A percentile compares a stretch with the other conserved stretches of the same genome.
Evolutionary conservation across 2,113 vertebrate species (phyloP).

Genomic region (Nibea coibor): DNA sequence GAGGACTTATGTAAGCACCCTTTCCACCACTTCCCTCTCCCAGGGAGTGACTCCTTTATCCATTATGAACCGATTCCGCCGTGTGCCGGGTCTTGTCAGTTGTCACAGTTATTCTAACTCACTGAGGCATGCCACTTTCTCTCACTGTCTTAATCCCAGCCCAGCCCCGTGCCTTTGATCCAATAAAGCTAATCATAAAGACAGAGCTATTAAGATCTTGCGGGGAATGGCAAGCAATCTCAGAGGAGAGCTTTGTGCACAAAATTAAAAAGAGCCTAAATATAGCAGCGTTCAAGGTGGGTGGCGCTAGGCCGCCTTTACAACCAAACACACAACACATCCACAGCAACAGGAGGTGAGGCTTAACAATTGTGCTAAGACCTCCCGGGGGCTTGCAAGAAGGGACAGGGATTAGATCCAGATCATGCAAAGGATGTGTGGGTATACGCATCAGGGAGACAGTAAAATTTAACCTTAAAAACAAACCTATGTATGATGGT

Average conservation of each 20-base stretch:
- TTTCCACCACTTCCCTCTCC: conserved; percentile 62
- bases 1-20: conserved; percentile 65
- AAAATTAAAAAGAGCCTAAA: conserved; percentile 83
- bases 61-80: conserved; percentile 70
- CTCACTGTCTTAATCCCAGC: conserved; percentile 73
- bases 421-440: conserved; percentile 45
- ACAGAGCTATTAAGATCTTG: conserved; percentile 78
- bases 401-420: conserved; percentile 53
- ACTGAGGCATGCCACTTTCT: conserved; percentile 67
- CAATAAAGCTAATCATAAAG: conserved; percentile 83
- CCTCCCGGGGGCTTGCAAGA: conserved; percentile 41
- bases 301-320: conserved; percentile 25
- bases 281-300: conserved; percentile 74
- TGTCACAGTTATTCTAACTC: conserved; percentile 78
- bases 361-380: conserved; percentile 49
- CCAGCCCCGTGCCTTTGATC: conserved; percentile 64
- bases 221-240: conserved; percentile 76
- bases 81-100: conserved; percentile 57
- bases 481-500: neutral
- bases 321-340: conserved; percentile 28
- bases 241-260: conserved; percentile 77
- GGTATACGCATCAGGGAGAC: conserved; percentile 36
- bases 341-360: conserved; percentile 67
- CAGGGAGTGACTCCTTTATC: conserved; percentile 65
- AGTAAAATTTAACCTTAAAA: conserved; percentile 11